phyloP scores from a whole-genome alignment of 2,888 invertebrate genomes.

The Lasius platythorax region DNA sequence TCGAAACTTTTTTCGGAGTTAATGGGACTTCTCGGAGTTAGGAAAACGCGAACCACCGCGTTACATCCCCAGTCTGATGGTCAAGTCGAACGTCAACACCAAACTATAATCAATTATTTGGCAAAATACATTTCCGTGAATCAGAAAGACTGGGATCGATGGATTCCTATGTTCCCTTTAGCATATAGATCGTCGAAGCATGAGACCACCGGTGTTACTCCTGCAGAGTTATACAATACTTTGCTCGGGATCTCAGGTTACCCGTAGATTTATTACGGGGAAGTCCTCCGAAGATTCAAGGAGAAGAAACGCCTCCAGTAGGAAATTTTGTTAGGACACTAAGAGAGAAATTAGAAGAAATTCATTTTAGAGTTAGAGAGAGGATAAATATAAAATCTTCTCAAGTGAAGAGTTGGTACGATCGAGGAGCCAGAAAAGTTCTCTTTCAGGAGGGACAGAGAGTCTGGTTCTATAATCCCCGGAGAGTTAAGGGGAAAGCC shows the following conservation, averaged over 20 bases:
- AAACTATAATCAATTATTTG: too few species aligned
- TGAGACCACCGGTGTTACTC: background rate
- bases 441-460: background rate
- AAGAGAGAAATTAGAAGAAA: background rate
- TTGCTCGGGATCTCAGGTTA: background rate
- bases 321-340: background rate
- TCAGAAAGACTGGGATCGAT: too few species aligned
- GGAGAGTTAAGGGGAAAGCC: background rate
- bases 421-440: background rate
- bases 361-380: too few species aligned
- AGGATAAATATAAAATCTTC: too few species aligned
- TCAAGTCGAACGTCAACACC: too few species aligned
- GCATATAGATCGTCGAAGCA: too few species aligned
- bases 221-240: background rate
- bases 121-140: too few species aligned
- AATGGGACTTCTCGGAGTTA: background rate
- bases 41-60: background rate
- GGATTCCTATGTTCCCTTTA: too few species aligned
- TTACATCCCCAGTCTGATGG: too few species aligned
- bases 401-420: background rate
- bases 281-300: background rate
- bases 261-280: background rate
- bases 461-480: background rate
- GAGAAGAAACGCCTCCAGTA: background rate
- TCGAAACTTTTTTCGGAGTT: background rate